Evolutionary conservation across 2,113 vertebrate species (phyloP), one percentile per base, ranked within the genome.

Genomic region (Menura novaehollandiae): DNA sequence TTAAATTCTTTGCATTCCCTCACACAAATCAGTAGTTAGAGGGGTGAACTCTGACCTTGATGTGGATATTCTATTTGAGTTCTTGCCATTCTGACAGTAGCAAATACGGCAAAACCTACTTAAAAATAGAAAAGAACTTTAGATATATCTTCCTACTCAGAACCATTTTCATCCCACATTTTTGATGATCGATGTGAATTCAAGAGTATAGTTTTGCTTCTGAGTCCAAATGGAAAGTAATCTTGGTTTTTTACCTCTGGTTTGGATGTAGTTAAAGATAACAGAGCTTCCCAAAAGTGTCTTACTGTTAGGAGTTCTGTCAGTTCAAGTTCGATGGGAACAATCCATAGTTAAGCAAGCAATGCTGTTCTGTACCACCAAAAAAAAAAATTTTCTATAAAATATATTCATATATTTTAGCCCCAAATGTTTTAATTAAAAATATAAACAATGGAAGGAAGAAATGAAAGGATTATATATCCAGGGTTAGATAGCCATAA

Each of bases 1-100:
- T 89, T 88, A 64, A 88, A 95, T 94, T 95, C 89, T 75, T 96
- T 37, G 47, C 30, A 2, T 92, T 97, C 76, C 33, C 21, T 93
- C 80, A 75, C 63, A 95, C 59, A 59, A 81, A 71, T 86, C 68
- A 78, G 91, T 86, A 75, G 44, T 87, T 44, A 52, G 26, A 89
- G 49, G 52, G n/a, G 28, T 84, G 68, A 94, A 85, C 93, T 92
- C 39, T 95, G 88, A 93, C 92, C 83, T 75, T 6, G 5, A 21
- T 75, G 72, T 39, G 77, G 44, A 27, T 89, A 75, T 76, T 93
- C 56, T 68, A 19, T 39, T 89, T 80, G 62, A 75, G 41, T 80
- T 80, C 73, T 87, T 92, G 86, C 60, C 76, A 46, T 67, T 88
- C 77, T 93, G 71, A 93, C 53, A 79, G 43, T 73, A 85, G 41